Evolutionary conservation across 2,113 vertebrate genomes (phyloP).

Genomic region (Spea bombifrons): DNA sequence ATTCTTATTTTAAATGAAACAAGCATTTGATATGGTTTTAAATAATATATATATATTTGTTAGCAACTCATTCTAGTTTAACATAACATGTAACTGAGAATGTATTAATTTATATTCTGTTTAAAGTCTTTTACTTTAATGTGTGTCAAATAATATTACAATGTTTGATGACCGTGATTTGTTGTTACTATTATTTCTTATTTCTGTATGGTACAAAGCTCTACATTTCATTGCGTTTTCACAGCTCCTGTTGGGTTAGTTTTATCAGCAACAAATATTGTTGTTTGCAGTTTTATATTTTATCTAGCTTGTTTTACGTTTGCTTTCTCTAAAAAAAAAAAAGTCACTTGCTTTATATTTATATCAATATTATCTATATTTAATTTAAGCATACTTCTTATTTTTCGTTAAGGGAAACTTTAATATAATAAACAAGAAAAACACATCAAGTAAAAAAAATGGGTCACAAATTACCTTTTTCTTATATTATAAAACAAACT

Average conservation of each 20-base stretch:
- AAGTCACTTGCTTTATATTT: too few species aligned
- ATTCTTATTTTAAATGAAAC: too few species aligned
- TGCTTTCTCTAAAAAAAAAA: not conserved
- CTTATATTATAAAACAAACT: too few species aligned
- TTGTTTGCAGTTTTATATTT: not conserved
- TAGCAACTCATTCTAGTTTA: not conserved
- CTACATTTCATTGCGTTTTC: not conserved
- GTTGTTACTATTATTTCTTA: not conserved
- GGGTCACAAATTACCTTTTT: too few species aligned
- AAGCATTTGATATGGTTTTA: too few species aligned
- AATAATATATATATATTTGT: not conserved
- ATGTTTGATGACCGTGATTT: not conserved
- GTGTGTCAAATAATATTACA: not conserved
- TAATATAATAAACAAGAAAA: too few species aligned
- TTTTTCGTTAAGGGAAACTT: too few species aligned
- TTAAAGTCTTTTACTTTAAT: not conserved
- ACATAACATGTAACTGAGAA: not conserved
- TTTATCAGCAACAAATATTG: not conserved
- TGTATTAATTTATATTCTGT: not conserved
- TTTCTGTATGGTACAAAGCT: not conserved
- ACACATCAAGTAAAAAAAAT: too few species aligned
- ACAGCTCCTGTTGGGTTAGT: not conserved
- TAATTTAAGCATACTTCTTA: too few species aligned
- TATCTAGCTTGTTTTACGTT: not conserved
- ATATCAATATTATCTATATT: too few species aligned